These are phyloP conservation scores for Monochamus alternatus DNA, from an alignment of 2,888 invertebrate genomes.

Conservation along the genomic window DNA sequence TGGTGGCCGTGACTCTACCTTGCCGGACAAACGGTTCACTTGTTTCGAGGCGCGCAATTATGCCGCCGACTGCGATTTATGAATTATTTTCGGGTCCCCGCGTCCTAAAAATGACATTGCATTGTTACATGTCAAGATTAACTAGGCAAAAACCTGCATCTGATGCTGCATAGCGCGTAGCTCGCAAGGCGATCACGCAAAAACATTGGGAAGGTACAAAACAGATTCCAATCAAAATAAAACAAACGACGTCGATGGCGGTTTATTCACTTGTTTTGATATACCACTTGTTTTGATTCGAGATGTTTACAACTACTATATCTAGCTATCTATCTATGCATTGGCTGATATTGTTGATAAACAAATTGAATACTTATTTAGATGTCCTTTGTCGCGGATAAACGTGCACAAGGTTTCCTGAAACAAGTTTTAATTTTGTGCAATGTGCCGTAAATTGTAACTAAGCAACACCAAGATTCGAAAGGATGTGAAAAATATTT, in stretches of 20 bases:
- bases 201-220: not conserved
- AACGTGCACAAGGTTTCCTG: too few species aligned
- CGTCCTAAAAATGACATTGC: too few species aligned
- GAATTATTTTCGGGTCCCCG: not conserved
- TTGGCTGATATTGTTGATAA: not conserved
- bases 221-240: not conserved
- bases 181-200: not conserved
- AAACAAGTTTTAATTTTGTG: too few species aligned
- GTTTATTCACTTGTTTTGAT: not conserved
- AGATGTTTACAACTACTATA: not conserved
- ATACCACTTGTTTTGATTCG: not conserved
- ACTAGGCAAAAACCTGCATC: too few species aligned
- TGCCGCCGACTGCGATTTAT: not conserved
- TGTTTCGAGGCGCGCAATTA: not conserved
- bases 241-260: not conserved
- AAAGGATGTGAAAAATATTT: too few species aligned
- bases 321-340: too few species aligned
- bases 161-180: not conserved
- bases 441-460: too few species aligned
- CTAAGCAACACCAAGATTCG: too few species aligned
- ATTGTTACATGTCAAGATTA: too few species aligned
- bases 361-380: not conserved
- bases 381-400: too few species aligned
- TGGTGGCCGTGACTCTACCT: not conserved
- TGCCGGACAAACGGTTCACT: not conserved